These are phyloP conservation scores for Cherax destructor DNA, from an alignment of 1,140 invertebrate genomes.

Conservation along the genomic window DNA sequence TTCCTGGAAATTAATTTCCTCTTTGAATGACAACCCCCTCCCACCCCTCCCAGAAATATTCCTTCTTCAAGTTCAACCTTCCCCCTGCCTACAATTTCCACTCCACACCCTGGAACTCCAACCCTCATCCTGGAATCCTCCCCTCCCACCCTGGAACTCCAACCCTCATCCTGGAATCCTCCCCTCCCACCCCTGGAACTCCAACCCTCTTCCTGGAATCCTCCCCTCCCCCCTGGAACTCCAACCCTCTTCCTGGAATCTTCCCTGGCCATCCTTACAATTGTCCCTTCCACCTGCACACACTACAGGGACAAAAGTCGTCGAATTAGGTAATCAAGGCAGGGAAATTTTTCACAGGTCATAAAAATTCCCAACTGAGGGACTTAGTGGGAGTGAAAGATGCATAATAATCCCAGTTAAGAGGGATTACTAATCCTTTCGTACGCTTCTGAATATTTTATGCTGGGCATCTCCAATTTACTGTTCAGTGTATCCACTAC, in stretches of 20 bases:
- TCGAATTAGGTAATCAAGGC: slow-evolving; percentile 41
- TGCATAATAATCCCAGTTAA: slow-evolving; percentile 56
- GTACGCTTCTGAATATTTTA: slow-evolving; percentile 36
- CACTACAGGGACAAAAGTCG: slow-evolving; percentile 19
- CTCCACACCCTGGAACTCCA: too few relatives aligned
- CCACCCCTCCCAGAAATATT: too few relatives aligned
- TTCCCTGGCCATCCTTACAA: not conserved
- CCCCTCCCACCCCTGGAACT: too few relatives aligned
- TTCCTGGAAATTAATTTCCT: too few relatives aligned
- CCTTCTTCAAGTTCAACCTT: too few relatives aligned
- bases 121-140: too few relatives aligned
- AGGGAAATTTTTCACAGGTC: slow-evolving; percentile 46
- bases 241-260: too few relatives aligned
- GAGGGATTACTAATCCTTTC: slow-evolving; percentile 39
- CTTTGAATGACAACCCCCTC: not conserved
- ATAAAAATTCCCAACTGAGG: slow-evolving; percentile 46
- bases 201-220: too few relatives aligned
- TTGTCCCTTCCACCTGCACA: not conserved
- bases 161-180: too few relatives aligned
- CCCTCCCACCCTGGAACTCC: too few relatives aligned
- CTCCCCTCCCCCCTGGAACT: too few relatives aligned
- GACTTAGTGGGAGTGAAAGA: slow-evolving; percentile 43
- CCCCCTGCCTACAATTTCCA: too few relatives aligned
- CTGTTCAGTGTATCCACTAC: slow-evolving; percentile 1
- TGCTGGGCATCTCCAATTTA: slow-evolving; percentile 21